phyloP scores from a whole-genome alignment of 2,888 invertebrate genomes.

The Parnassius apollo region DNA sequence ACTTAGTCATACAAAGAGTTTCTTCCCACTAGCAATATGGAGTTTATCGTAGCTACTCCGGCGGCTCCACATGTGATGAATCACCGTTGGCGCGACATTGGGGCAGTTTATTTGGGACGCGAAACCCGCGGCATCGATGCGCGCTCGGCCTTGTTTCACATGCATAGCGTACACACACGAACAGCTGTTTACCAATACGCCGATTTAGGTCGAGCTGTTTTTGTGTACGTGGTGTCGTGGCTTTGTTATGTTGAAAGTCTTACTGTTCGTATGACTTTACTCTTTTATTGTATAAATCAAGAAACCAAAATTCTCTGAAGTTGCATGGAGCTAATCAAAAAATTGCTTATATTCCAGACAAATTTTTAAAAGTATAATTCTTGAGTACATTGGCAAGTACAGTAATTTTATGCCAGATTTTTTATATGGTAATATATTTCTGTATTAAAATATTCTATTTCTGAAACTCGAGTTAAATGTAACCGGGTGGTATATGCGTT shows the following conservation, averaged over 20 bases:
- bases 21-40: constrained; percentile 7
- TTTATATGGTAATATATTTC: constrained; percentile 8
- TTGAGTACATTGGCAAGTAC: neutral
- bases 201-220: constrained; percentile 18
- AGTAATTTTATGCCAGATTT: constrained; percentile 5
- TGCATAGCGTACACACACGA: constrained; percentile 3
- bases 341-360: neutral
- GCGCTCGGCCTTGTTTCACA: constrained; percentile 27
- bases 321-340: neutral
- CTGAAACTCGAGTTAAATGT: constrained; percentile 14
- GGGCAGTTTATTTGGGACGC: constrained; percentile 56
- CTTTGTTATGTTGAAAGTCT: neutral
- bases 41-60: neutral
- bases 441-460: constrained; percentile 7
- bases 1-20: constrained; percentile 14
- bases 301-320: neutral
- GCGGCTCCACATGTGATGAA: constrained; percentile 8
- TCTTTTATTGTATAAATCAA: too few species aligned
- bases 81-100: constrained; percentile 42
- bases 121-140: constrained; percentile 30
- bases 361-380: neutral
- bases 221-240: neutral
- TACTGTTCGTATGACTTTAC: neutral
- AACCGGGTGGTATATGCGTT: constrained; percentile 1
- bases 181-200: constrained; percentile 25